These are phyloP conservation scores for Varanus komodoensis DNA, from an alignment of 2,113 vertebrate genomes.

Conservation along the genomic window DNA sequence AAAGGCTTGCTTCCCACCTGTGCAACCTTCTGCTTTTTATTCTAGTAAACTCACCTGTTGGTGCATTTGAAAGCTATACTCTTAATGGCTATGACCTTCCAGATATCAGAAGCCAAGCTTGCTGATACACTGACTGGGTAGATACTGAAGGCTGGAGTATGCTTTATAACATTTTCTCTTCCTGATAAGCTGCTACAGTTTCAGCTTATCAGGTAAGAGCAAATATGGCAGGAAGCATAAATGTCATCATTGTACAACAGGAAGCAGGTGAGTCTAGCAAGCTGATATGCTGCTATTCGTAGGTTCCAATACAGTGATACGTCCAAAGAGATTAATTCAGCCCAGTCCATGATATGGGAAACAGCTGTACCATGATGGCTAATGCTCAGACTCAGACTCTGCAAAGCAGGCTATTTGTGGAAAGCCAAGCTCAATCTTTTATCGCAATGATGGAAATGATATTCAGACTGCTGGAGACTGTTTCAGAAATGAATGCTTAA, in stretches of 20 bases:
- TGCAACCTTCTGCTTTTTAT: not conserved
- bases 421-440: not conserved
- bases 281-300: not conserved
- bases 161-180: not conserved
- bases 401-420: not conserved
- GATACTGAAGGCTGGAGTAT: conserved; percentile 8
- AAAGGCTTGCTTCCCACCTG: not conserved
- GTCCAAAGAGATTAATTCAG: conserved; percentile 29
- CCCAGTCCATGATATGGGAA: not conserved
- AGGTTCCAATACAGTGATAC: conserved; percentile 17
- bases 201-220: conserved; percentile 26
- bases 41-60: fast-evolving
- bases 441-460: not conserved
- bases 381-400: not conserved
- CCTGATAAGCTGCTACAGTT: conserved; percentile 34
- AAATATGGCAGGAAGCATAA: conserved; percentile 10
- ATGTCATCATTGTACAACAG: not conserved
- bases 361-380: not conserved
- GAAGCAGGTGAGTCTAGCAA: conserved; percentile 1
- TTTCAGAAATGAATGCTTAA: not conserved
- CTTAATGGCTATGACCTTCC: conserved; percentile 20
- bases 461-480: not conserved
- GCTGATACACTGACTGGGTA: conserved; percentile 1
- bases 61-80: fast-evolving
- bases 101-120: conserved; percentile 13